Percentiles rank a stretch among this genome's conserved stretches.
Evolutionary conservation across 2,113 vertebrate species (phyloP).

Genomic region (Leucopsar rothschildi): DNA sequence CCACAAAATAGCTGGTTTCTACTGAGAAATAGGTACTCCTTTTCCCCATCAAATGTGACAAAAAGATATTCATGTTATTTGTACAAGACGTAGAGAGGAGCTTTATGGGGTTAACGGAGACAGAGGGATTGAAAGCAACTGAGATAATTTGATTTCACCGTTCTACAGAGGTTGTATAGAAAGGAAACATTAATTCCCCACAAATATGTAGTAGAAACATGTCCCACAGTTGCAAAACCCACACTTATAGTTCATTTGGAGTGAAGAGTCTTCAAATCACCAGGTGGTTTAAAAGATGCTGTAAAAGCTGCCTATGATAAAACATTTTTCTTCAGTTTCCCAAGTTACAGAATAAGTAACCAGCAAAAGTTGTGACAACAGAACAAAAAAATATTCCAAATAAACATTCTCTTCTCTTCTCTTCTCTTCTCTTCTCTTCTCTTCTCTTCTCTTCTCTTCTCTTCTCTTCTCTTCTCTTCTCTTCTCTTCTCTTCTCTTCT

Average conservation of each 20-base stretch:
- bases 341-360: background rate
- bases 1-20: background rate
- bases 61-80: background rate
- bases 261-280: background rate
- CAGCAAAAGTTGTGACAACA: background rate
- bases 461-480: no score
- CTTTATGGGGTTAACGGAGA: background rate
- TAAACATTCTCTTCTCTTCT: background rate
- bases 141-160: background rate
- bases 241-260: background rate
- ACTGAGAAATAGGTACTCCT: background rate
- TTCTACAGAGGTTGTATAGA: background rate
- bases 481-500: background rate
- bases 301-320: background rate
- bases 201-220: background rate
- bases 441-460: background rate
- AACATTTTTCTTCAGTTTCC: background rate
- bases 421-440: background rate
- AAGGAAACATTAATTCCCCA: background rate
- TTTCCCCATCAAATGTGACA: background rate
- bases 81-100: background rate
- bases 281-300: background rate
- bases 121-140: fast-evolving
- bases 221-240: background rate
- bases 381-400: background rate